Conservation (phyloP, 1,140 invertebrate genomes). For the Drosophila pseudoobscura region DNA sequence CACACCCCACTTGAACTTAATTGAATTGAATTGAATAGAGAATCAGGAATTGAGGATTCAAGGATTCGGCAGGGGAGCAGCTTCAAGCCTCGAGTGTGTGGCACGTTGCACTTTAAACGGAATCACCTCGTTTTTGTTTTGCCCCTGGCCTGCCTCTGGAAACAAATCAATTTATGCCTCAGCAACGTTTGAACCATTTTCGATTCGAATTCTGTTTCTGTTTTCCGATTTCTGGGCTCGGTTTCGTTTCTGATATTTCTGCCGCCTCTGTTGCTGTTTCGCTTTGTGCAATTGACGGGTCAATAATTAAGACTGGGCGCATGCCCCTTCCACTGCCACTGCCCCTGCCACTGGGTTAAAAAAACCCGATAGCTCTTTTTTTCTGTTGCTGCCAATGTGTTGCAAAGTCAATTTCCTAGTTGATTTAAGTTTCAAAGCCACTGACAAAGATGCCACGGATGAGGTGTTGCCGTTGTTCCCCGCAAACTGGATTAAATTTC, state of each 20-base stretch:
- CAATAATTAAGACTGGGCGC: conserved; percentile 71
- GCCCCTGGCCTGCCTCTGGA: conserved; percentile 23
- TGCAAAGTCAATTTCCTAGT: conserved; percentile 79
- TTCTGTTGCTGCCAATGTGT: too few species aligned
- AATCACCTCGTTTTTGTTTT: conserved; percentile 36
- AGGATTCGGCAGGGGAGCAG: conserved; percentile 1
- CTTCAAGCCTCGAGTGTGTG: conserved; percentile 50
- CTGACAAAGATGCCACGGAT: conserved; percentile 34
- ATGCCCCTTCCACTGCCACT: conserved; percentile 9
- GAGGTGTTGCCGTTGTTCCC: conserved; percentile 59
- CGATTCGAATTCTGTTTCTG: conserved; percentile 50
- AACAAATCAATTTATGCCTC: conserved; percentile 78
- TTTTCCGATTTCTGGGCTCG: conserved; percentile 1
- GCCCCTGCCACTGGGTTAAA: neutral
- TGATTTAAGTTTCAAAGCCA: conserved; percentile 80
- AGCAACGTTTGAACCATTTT: conserved; percentile 74
- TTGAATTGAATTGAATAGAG: conserved; percentile 37
- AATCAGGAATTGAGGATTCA: neutral
- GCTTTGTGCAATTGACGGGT: conserved; percentile 82
- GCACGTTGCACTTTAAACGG: conserved; percentile 29
- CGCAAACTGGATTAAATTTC: conserved; percentile 78
- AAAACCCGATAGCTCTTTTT: too few species aligned
- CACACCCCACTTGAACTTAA: conserved; percentile 28
- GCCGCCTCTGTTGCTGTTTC: conserved; percentile 43
- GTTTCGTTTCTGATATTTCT: neutral